Conservation (phyloP, 2,888 invertebrate species). For the Cordilura impudica region DNA sequence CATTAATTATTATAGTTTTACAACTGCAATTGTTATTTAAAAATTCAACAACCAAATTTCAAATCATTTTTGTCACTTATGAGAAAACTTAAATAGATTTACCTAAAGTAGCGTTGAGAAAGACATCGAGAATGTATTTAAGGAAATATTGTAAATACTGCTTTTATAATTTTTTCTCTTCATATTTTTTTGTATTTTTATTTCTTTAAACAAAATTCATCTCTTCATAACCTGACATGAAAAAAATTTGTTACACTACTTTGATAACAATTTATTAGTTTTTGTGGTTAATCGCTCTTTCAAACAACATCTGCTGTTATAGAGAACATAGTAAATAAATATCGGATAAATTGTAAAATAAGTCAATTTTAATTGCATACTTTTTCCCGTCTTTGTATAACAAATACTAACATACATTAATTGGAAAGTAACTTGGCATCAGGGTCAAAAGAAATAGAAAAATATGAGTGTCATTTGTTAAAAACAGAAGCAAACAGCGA, state of each 20-base stretch:
- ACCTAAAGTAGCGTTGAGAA: too few relatives aligned
- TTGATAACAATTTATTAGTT: slow-evolving; percentile 30
- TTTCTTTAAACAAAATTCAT: too few relatives aligned
- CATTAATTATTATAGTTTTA: too few relatives aligned
- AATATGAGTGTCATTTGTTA: slow-evolving; percentile 31
- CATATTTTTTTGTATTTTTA: too few relatives aligned
- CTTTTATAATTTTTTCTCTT: too few relatives aligned
- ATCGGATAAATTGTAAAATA: slow-evolving; percentile 39
- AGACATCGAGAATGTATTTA: too few relatives aligned
- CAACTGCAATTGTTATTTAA: too few relatives aligned
- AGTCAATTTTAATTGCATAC: slow-evolving; percentile 57
- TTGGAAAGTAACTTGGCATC: slow-evolving; percentile 29
- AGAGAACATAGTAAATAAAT: not conserved
- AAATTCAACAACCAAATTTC: too few relatives aligned
- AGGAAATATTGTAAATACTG: too few relatives aligned
- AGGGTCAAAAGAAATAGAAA: not conserved
- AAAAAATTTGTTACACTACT: not conserved
- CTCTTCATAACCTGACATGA: not conserved
- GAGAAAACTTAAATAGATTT: too few relatives aligned
- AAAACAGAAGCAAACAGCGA: not conserved
- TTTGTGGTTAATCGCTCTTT: slow-evolving; percentile 24
- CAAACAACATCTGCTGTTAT: slow-evolving; percentile 2
- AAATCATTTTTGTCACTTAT: too few relatives aligned
- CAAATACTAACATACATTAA: slow-evolving; percentile 26
- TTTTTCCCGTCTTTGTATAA: slow-evolving; percentile 6